These are phyloP conservation scores for Oophaga pumilio DNA, from an alignment of 2,113 vertebrate genomes.

Conservation along the genomic window DNA sequence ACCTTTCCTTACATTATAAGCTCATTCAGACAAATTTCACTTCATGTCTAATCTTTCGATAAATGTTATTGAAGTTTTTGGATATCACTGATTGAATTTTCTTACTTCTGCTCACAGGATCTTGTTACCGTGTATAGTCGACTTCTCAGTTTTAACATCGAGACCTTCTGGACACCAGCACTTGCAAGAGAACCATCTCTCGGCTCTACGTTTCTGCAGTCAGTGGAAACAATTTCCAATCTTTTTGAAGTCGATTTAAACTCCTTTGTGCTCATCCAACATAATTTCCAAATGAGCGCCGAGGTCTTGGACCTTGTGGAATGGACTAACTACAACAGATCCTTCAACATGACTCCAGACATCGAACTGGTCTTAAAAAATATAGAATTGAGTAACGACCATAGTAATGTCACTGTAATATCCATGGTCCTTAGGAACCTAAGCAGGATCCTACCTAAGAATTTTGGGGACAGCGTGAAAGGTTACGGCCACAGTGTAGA, in stretches of 20 bases:
- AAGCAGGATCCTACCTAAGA: conserved; percentile 55
- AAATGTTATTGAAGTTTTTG: background rate
- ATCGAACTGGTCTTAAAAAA: conserved; percentile 45
- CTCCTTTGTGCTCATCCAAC: conserved; percentile 50
- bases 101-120: conserved; percentile 44
- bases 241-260: conserved; percentile 25
- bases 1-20: too few species aligned
- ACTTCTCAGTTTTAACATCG: conserved; percentile 59
- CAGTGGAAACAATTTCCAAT: conserved; percentile 60
- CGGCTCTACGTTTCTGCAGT: conserved; percentile 60
- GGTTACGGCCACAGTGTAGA: conserved; percentile 46
- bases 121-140: conserved; percentile 60
- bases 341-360: conserved; percentile 51
- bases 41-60: background rate
- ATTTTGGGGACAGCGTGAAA: conserved; percentile 41
- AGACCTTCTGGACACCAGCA: conserved; percentile 60
- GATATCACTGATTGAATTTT: background rate
- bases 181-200: background rate
- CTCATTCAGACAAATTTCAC: background rate
- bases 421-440: conserved; percentile 61
- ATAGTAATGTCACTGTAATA: conserved; percentile 53
- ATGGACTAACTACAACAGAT: conserved; percentile 42
- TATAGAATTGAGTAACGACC: background rate
- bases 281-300: conserved; percentile 57
- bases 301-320: background rate